Base-by-base conservation (phyloP, 2,888 invertebrate genomes). In the Apotomis betuletana region DNA sequence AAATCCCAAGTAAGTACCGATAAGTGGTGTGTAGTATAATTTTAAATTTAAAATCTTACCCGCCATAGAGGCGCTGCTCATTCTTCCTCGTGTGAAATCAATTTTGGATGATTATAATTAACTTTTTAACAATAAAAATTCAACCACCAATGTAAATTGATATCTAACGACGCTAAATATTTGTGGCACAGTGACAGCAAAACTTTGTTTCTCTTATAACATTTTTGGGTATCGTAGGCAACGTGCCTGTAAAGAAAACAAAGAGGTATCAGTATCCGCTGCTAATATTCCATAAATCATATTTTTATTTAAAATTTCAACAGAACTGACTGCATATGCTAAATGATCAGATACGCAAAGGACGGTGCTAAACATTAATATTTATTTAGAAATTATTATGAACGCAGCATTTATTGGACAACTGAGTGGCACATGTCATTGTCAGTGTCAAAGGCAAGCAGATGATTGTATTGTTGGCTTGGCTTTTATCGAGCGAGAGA, bases 41-140 rank as follows among this genome's bases (percentile, higher is more conserved):
- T 41, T 15, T 36, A 64, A 61, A n/a, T 57, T 63, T 51, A 79
- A 49, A 69, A 78, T 84, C 87, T 85, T 83, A 93, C 92, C 92
- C 76, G 92, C 92, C 92, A 93, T 92, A n/a, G 92, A 92, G 86
- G 93, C 92, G 84, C 93, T 93, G 91, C 90, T 92, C 92, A 93
- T 92, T 78, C 88, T 91, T 74, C 92, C 92, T 60, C 91, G 87
- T 80, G 90, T 90, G 79, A 92, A 93, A 90, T 91, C 91, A 91
- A 93, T 93, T 86, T 89, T 93, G 89, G 84, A 82, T 78, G 75
- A 77, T 80, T 81, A 76, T 74, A 74, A 70, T 55, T 73, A 72
- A 74, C 63, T 70, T 69, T 69, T 69, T 70, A 67, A 6, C 41
- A 75, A 73, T 69, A 76, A 75, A 77, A 76, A 76, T 75, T 77